Evolutionary conservation across 2,888 invertebrate genomes (phyloP).

Genomic region (Stomorhina lunata): DNA sequence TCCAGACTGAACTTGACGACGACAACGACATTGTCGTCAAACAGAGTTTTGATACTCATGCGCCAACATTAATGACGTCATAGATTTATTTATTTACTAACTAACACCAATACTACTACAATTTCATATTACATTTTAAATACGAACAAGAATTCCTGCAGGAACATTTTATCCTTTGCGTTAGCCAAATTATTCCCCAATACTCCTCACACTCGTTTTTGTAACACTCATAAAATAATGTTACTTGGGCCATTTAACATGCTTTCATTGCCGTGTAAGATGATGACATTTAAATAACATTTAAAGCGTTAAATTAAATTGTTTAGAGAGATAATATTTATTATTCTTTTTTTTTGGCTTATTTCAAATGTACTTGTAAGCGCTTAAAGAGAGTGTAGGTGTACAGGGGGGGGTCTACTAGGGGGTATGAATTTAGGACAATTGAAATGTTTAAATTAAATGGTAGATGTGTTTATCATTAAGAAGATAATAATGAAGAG

Average conservation of each 20-base stretch:
- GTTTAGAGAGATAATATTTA: background rate
- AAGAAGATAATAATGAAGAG: too few species aligned
- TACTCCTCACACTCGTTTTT: background rate
- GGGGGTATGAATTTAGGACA: too few species aligned
- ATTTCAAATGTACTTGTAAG: too few species aligned
- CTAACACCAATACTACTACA: conserved; percentile 20
- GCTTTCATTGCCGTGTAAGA: conserved; percentile 32
- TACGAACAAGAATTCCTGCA: conserved; percentile 3
- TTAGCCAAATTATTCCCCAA: conserved; percentile 3
- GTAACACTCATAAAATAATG: conserved; percentile 30
- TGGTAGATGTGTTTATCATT: too few species aligned
- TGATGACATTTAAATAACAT: conserved; percentile 57
- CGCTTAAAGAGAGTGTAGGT: background rate
- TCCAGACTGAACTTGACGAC: too few species aligned
- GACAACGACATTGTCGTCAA: too few species aligned
- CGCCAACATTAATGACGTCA: conserved; percentile 36
- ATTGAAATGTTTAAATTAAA: too few species aligned
- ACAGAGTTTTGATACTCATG: conserved; percentile 18
- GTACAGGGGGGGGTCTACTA: too few species aligned
- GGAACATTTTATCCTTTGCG: conserved; percentile 3
- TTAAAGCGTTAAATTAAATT: conserved; percentile 46
- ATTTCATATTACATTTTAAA: background rate
- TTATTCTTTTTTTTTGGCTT: background rate
- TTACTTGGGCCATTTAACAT: conserved; percentile 57
- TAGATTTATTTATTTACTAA: conserved; percentile 19